Conservation (phyloP, 2,888 invertebrate species). For the Lomographa bimaculata region DNA sequence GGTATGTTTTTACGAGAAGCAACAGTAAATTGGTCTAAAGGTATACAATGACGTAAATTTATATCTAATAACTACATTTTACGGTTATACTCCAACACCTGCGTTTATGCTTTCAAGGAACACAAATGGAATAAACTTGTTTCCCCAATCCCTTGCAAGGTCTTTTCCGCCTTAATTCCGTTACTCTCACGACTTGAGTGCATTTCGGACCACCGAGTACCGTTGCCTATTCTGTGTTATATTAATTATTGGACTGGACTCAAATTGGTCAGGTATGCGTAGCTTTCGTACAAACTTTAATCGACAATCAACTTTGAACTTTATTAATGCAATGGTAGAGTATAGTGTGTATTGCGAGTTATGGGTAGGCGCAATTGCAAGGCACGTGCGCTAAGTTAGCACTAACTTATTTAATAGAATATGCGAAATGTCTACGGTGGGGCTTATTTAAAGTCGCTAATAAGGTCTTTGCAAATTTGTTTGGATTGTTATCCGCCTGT, state of each 20-base stretch:
- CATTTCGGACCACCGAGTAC: constrained; percentile 20
- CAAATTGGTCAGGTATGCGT: constrained; percentile 35
- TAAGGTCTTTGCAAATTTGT: constrained; percentile 22
- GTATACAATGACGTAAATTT: too few species aligned
- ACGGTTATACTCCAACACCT: too few species aligned
- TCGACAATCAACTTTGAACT: constrained; percentile 8
- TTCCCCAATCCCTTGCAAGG: constrained; percentile 12
- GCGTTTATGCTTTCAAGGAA: too few species aligned
- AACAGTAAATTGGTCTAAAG: too few species aligned
- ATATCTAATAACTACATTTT: too few species aligned
- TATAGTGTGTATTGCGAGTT: background rate
- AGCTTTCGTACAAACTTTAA: constrained; percentile 13
- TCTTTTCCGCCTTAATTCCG: constrained; percentile 19
- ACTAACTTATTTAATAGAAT: constrained; percentile 29
- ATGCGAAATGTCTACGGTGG: constrained; percentile 26
- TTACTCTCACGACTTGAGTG: constrained; percentile 22
- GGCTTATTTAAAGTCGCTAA: constrained; percentile 24
- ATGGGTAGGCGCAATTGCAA: constrained; percentile 13
- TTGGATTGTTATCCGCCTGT: constrained; percentile 23
- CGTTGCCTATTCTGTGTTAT: constrained; percentile 31
- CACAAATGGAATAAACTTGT: constrained; percentile 11
- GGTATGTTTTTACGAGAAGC: too few species aligned
- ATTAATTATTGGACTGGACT: constrained; percentile 36
- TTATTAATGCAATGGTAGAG: constrained; percentile 2
- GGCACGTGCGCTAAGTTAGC: constrained; percentile 35